Evolutionary conservation across 2,113 vertebrate species (phyloP).

Genomic region (Elanus axillaris): DNA sequence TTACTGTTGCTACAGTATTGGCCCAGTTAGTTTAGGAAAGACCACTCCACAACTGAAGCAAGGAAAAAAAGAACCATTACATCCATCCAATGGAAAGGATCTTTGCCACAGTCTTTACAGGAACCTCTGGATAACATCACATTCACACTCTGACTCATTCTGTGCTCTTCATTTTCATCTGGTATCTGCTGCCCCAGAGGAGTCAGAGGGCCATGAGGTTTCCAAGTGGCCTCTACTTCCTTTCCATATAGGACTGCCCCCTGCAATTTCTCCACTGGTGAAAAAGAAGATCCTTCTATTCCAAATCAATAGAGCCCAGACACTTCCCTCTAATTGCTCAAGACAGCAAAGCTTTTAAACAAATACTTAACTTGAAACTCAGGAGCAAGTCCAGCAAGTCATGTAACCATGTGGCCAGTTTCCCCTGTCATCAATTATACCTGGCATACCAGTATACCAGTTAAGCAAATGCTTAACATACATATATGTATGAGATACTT

Average conservation of each 20-base stretch:
- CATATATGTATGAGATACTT: not conserved
- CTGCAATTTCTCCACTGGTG: not conserved
- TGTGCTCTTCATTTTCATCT: not conserved
- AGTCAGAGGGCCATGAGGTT: not conserved
- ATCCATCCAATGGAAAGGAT: not conserved
- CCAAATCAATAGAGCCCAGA: not conserved
- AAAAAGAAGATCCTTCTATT: not conserved
- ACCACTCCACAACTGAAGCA: not conserved
- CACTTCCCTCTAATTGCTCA: not conserved
- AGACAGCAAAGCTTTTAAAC: not conserved
- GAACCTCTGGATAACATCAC: not conserved
- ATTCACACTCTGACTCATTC: not conserved
- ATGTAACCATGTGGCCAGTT: not conserved
- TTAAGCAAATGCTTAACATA: not conserved
- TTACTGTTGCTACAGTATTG: fast-evolving
- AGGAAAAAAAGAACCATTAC: not conserved
- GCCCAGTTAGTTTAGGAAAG: not conserved
- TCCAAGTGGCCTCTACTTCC: not conserved
- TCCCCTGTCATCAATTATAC: not conserved
- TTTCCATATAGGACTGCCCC: not conserved
- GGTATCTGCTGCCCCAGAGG: not conserved
- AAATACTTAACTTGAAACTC: not conserved
- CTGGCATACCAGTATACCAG: not conserved
- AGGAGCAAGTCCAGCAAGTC: not conserved
- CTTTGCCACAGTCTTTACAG: not conserved